These are phyloP conservation scores for Coelopa frigida DNA, from an alignment of 1,140 invertebrate species.

Conservation along the genomic window DNA sequence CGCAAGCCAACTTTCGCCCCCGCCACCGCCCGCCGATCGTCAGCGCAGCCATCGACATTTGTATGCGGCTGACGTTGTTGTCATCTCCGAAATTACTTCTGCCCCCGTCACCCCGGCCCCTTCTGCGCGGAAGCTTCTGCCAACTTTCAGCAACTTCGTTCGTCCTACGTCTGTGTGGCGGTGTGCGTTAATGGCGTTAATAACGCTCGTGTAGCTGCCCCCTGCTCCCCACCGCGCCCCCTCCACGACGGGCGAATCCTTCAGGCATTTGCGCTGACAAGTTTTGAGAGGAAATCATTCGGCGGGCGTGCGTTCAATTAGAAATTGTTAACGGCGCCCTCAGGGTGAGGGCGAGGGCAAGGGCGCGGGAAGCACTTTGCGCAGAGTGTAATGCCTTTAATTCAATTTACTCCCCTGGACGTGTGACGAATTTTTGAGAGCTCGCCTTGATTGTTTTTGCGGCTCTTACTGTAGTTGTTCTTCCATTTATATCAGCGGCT, in stretches of 20 bases:
- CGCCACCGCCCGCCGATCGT: conserved; percentile 1
- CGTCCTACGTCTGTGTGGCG: too few species aligned
- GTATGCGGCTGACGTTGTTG: conserved; percentile 21
- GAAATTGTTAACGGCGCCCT: conserved; percentile 7
- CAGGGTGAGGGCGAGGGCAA: neutral
- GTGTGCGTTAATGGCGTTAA: too few species aligned
- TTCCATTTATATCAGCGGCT: too few species aligned
- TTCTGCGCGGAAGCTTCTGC: too few species aligned
- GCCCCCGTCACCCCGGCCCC: conserved; percentile 7
- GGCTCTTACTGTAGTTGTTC: too few species aligned
- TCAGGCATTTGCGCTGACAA: neutral
- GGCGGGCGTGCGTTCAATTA: conserved; percentile 13
- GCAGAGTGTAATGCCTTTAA: neutral
- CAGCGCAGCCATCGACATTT: conserved; percentile 2
- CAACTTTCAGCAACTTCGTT: too few species aligned
- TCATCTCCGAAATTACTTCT: conserved; percentile 21
- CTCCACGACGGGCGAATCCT: neutral
- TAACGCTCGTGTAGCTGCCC: too few species aligned
- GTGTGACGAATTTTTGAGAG: conserved; percentile 11
- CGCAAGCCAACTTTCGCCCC: neutral
- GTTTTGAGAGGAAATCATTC: too few species aligned
- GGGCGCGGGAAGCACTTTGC: neutral
- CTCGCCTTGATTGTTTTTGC: too few species aligned
- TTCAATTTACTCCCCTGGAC: conserved; percentile 8
- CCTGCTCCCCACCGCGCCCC: neutral